These are phyloP conservation scores for Torymus texanus DNA, from an alignment of 2,888 invertebrate species.

Conservation along the genomic window DNA sequence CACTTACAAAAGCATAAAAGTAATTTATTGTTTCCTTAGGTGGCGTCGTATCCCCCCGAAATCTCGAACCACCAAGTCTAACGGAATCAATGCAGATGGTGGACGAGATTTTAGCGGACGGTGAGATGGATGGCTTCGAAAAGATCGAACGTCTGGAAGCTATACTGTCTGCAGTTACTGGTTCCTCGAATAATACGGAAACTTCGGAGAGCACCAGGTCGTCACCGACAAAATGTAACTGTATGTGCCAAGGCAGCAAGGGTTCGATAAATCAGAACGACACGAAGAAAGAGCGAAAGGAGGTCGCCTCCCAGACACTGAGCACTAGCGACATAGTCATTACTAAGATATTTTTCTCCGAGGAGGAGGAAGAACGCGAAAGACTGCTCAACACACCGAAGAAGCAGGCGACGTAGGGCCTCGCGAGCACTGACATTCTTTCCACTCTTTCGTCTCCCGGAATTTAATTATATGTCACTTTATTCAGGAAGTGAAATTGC, in stretches of 20 bases:
- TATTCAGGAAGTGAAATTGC: slow-evolving; percentile 13
- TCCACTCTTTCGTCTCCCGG: not conserved
- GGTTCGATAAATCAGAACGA: slow-evolving; percentile 61
- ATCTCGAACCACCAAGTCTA: slow-evolving; percentile 87
- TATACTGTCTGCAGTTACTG: slow-evolving; percentile 87
- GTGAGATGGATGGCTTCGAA: slow-evolving; percentile 88
- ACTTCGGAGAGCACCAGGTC: slow-evolving; percentile 77
- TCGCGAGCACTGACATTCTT: not conserved
- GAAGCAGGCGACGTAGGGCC: slow-evolving; percentile 63
- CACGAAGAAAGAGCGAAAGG: slow-evolving; percentile 70
- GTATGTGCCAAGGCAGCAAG: slow-evolving; percentile 64
- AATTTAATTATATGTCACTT: slow-evolving; percentile 11
- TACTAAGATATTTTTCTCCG: slow-evolving; percentile 85
- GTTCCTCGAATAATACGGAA: slow-evolving; percentile 79
- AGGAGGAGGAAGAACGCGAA: slow-evolving; percentile 79
- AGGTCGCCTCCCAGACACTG: slow-evolving; percentile 87
- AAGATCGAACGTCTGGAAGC: slow-evolving; percentile 92
- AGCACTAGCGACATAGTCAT: slow-evolving; percentile 95
- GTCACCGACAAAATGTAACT: slow-evolving; percentile 76
- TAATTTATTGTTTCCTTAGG: slow-evolving; percentile 58
- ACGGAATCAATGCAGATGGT: slow-evolving; percentile 94
- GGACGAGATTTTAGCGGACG: slow-evolving; percentile 88
- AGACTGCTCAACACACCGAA: slow-evolving; percentile 78
- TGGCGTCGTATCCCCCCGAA: slow-evolving; percentile 84
- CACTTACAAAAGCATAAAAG: not conserved